These are phyloP conservation scores for Rhynchomys soricoides DNA, from an alignment of 2,113 vertebrate species.

Conservation along the genomic window DNA sequence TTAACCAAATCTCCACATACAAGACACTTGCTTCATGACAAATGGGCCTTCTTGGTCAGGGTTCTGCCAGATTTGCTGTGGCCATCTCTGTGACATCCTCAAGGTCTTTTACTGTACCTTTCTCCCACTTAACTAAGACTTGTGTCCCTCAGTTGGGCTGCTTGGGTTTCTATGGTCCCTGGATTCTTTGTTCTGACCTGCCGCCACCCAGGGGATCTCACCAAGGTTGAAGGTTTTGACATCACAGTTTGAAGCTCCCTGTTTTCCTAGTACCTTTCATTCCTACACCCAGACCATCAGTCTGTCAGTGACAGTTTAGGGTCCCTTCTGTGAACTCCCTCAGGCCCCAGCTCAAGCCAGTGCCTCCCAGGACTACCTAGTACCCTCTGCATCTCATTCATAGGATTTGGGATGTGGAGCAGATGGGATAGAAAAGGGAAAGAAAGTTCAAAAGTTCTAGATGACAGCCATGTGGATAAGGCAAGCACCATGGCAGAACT, in stretches of 20 bases:
- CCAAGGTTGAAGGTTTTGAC: neutral
- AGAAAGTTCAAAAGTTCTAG: too few relatives aligned
- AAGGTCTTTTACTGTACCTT: neutral
- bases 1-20: neutral
- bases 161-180: neutral
- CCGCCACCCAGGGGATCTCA: rapidly evolving
- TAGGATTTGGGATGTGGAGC: neutral
- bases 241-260: neutral
- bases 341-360: neutral
- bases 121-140: neutral
- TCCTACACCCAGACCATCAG: neutral
- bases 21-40: neutral
- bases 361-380: neutral
- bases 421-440: neutral
- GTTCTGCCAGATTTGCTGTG: neutral
- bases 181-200: neutral
- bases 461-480: neutral
- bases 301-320: rapidly evolving
- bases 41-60: neutral
- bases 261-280: rapidly evolving
- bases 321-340: neutral
- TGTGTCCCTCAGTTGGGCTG: rapidly evolving
- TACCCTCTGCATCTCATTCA: neutral
- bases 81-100: neutral
- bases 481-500: neutral